These are phyloP conservation scores for Ardeotis arabs DNA, from an alignment of 2,113 vertebrate genomes.

Conservation along the genomic window DNA sequence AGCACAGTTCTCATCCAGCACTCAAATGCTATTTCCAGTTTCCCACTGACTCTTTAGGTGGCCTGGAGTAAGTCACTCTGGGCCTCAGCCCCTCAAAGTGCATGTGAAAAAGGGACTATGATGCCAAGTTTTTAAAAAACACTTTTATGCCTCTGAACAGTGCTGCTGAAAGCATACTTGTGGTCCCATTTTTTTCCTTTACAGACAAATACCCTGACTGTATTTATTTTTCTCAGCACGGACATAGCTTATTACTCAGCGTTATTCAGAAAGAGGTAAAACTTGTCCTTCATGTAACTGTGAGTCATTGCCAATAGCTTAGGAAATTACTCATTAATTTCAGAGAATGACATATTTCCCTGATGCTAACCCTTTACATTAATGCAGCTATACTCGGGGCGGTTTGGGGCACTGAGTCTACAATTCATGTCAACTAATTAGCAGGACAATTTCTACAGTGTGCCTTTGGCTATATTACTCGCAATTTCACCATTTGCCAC, in stretches of 20 bases:
- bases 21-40: neutral
- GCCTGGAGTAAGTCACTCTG: neutral
- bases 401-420: neutral
- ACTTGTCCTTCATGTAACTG: neutral
- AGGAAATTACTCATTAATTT: slow-evolving; percentile 24
- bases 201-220: neutral
- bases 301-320: neutral
- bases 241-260: neutral
- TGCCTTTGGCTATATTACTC: neutral
- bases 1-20: neutral
- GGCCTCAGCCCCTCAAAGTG: neutral
- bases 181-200: neutral
- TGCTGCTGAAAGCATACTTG: neutral
- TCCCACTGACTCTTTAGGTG: neutral
- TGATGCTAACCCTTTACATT: neutral
- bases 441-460: neutral
- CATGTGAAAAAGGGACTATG: neutral
- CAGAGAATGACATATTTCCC: neutral
- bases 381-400: neutral
- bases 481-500: neutral
- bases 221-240: neutral
- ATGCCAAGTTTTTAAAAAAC: neutral
- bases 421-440: slow-evolving; percentile 21
- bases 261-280: neutral
- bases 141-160: neutral